Evolutionary conservation across 1,140 invertebrate genomes (phyloP).

Genomic region (honey bee (Apis mellifera)): DNA sequence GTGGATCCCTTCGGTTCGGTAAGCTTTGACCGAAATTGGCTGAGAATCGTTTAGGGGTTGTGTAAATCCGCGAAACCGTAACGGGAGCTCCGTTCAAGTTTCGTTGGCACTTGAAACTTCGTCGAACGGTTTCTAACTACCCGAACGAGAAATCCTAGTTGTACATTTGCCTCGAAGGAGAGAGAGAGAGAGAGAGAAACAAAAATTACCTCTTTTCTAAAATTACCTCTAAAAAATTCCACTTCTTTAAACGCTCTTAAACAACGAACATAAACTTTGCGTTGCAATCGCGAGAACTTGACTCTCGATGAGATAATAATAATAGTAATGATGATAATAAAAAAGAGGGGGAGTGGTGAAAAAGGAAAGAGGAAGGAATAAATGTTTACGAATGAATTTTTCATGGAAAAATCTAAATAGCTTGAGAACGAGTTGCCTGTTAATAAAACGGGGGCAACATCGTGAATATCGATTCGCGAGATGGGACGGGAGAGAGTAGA

Average conservation of each 20-base stretch:
- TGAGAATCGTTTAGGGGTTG: constrained; percentile 43
- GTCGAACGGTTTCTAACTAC: constrained; percentile 43
- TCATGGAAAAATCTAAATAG: not conserved
- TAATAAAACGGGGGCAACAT: too few species aligned
- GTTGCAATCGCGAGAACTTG: not conserved
- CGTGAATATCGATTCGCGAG: too few species aligned
- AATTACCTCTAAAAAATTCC: not conserved
- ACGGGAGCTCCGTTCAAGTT: constrained; percentile 44
- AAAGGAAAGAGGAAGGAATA: not conserved
- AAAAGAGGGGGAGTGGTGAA: too few species aligned
- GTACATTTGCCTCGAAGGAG: not conserved
- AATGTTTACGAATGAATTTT: not conserved
- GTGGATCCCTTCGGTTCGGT: not conserved
- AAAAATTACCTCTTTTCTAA: not conserved
- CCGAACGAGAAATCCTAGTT: constrained; percentile 33
- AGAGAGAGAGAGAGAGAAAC: not conserved
- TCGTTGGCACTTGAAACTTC: constrained; percentile 39
- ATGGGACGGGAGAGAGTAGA: not conserved
- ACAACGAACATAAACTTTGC: not conserved
- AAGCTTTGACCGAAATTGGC: constrained; percentile 14
- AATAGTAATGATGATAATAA: too few species aligned
- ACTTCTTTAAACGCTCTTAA: not conserved
- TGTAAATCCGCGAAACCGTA: constrained; percentile 54
- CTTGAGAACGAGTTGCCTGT: not conserved
- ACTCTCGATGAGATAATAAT: too few species aligned